Conservation (phyloP, 2,888 invertebrate genomes). For the Zootermopsis nevadensis region DNA sequence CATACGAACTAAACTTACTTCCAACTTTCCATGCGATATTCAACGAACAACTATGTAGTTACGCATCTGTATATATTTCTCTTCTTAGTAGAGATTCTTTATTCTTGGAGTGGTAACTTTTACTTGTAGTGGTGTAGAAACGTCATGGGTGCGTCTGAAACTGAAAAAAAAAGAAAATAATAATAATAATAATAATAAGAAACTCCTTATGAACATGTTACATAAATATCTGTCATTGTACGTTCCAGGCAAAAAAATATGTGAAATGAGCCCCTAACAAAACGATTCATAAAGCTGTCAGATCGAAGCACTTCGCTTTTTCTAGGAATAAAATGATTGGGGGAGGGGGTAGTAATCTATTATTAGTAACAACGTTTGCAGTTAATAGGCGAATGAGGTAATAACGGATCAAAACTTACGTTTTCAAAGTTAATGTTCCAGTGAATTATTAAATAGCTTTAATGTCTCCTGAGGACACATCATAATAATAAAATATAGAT, state of each 20-base stretch:
- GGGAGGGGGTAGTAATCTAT: no score
- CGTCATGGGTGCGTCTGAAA: not conserved
- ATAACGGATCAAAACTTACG: no score
- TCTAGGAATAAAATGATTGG: no score
- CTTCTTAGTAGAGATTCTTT: not conserved
- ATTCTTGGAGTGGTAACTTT: not conserved
- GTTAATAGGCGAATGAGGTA: no score
- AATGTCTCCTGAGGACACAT: no score
- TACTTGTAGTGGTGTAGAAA: not conserved
- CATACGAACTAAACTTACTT: not conserved
- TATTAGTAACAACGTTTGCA: no score
- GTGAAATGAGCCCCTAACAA: not conserved
- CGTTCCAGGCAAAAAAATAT: not conserved
- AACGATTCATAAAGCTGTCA: not conserved
- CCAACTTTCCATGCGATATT: not conserved
- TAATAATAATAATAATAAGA: slow-evolving; percentile 3
- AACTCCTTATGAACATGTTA: not conserved
- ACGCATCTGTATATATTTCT: not conserved
- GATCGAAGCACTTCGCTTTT: no score
- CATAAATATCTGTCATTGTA: not conserved
- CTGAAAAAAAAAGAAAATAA: not conserved
- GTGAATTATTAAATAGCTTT: no score
- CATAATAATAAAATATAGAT: no score
- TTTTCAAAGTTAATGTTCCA: no score
- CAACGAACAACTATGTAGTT: not conserved